phyloP scores from a whole-genome alignment of 2,113 vertebrate genomes.

The Fregetta grallaria region DNA sequence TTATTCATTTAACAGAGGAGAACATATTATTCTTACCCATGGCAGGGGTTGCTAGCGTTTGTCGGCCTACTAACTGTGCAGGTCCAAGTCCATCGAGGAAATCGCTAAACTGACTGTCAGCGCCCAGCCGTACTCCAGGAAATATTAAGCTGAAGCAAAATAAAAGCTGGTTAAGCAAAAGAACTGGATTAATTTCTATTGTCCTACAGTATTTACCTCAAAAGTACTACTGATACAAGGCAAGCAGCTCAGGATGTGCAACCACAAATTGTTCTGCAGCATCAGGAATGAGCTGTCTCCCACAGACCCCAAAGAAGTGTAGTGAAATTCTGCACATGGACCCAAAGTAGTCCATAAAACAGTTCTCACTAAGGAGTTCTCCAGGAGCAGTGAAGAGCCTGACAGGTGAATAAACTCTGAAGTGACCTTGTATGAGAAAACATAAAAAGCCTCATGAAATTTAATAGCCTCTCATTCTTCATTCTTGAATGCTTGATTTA shows the following conservation, averaged over 20 bases:
- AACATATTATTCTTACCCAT: conserved; percentile 86
- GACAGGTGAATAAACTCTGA: neutral
- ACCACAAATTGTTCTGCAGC: neutral
- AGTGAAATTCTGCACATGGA: neutral
- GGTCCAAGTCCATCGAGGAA: conserved; percentile 96
- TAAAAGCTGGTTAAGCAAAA: neutral
- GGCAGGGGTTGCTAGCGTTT: conserved; percentile 94
- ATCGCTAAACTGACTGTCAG: conserved; percentile 96
- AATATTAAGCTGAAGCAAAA: conserved; percentile 87
- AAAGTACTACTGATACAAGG: neutral
- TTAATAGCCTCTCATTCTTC: neutral
- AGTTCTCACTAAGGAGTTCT: neutral
- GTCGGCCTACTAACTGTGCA: conserved; percentile 94
- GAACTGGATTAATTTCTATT: neutral
- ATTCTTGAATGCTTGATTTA: neutral
- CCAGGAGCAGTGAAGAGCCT: neutral
- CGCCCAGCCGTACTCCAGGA: conserved; percentile 91
- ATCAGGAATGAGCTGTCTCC: neutral
- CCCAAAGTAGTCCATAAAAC: neutral
- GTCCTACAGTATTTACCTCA: neutral
- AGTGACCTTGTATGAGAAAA: neutral
- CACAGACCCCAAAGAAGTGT: neutral
- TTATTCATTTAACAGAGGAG: neutral
- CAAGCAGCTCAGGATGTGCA: neutral
- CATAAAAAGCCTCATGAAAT: neutral